Conservation (phyloP, 2,888 invertebrate genomes). For the Gisinianus flammeolus region DNA sequence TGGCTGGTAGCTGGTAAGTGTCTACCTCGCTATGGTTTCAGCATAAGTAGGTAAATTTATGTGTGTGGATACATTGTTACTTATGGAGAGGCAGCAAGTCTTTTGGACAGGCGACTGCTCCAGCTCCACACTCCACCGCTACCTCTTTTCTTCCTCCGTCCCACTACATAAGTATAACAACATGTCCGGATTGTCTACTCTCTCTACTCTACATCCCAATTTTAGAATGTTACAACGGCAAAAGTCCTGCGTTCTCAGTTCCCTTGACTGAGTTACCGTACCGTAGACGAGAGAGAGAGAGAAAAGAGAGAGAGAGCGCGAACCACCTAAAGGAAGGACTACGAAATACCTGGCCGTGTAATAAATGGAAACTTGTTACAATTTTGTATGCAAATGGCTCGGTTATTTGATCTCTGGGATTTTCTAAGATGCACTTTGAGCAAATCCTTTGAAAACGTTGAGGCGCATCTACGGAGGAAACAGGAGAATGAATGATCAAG, state of each 20-base stretch:
- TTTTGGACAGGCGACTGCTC: neutral
- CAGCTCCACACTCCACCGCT: too few species aligned
- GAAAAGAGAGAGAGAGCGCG: too few species aligned
- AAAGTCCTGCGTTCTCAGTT: neutral
- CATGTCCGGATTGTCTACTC: neutral
- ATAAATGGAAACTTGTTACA: constrained; percentile 28
- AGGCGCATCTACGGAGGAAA: neutral
- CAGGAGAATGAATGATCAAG: neutral
- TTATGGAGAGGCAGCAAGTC: neutral
- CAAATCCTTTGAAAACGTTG: constrained; percentile 7
- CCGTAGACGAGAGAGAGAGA: too few species aligned
- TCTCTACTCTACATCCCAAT: neutral
- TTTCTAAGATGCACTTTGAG: constrained; percentile 35
- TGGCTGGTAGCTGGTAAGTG: neutral
- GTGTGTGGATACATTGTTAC: neutral
- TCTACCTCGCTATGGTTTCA: neutral
- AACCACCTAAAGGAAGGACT: neutral
- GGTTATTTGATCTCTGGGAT: constrained; percentile 36
- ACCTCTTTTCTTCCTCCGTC: neutral
- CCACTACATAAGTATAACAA: neutral
- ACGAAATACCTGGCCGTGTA: constrained; percentile 10
- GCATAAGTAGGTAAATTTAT: neutral
- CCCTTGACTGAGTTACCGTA: neutral
- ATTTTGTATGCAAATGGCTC: constrained; percentile 36
- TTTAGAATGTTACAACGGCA: neutral